Evolutionary conservation across 2,797 vertebrate species (phyloP), one percentile per base, ranked within the genome.

Genomic region (Argentina silus): DNA sequence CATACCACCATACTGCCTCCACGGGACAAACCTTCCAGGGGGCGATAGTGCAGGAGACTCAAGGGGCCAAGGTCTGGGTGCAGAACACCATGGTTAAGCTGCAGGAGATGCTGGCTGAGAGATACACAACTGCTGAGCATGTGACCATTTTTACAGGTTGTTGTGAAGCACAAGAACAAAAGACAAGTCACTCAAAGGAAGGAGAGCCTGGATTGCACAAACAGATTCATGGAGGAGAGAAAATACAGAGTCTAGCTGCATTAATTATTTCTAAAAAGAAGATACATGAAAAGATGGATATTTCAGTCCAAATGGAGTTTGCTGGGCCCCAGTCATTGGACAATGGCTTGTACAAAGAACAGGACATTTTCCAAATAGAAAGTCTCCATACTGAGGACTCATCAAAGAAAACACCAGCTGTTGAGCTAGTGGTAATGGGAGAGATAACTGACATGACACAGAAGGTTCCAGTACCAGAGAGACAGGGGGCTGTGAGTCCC

Each of bases 21-120:
- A 69, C 77, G 0, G 67, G 83, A 4, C 48, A 2, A 69, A 64
- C n/a, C 55, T 72, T 85, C 56, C 66, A 78, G 67, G 72, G 76
- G 27, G 70, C 76, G 10, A 50, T 76, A 15, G 6, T 81, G 64
- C 53, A 86, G 79, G 80, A 70, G 57, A 21, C 70, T 27, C 10
- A 63, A 4, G 53, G 73, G 15, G 44, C 7, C 7, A 27, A 71
- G 27, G 47, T 19, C 50, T 42, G 74, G 84, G 65, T 42, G 15
- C 43, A 63, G 1, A 23, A 77, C 57, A 5, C 51, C 6, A 14
- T 57, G 10, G 48, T 61, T 61, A 56, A 71, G 50, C 63, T 80
- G 48, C 53, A 72, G 53, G 63, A 79, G 59, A 68, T 45, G 57
- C 76, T 79, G 79, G 80, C 72, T 19, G 76, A 76, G 11, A 77